Conservation (phyloP, 1,140 invertebrate species). For the Holcopasites calliopsidis region DNA sequence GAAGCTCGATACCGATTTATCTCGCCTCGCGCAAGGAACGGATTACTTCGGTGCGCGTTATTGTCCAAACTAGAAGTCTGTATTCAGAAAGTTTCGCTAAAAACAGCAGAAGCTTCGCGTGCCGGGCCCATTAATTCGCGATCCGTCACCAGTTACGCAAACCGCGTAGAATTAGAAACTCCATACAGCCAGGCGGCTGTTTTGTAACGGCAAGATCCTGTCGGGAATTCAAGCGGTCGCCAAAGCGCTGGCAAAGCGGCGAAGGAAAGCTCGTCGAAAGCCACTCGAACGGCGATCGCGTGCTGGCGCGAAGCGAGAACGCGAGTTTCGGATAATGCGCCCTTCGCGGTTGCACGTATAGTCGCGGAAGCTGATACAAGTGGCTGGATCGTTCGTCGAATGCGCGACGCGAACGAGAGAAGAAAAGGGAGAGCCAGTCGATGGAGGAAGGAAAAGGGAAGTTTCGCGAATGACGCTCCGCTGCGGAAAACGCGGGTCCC, state of each 20-base stretch:
- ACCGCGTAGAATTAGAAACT: not conserved
- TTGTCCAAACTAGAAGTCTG: no score
- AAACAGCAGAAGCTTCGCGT: not conserved
- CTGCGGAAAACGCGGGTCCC: not conserved
- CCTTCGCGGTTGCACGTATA: conserved; percentile 12
- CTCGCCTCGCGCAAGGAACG: no score
- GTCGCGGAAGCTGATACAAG: conserved; percentile 6
- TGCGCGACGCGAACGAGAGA: not conserved
- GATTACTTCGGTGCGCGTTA: no score
- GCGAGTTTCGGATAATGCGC: conserved; percentile 36
- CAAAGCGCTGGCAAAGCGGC: not conserved
- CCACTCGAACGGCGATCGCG: conserved; percentile 33
- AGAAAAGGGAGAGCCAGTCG: not conserved
- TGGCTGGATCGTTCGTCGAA: conserved; percentile 5
- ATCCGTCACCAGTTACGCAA: not conserved
- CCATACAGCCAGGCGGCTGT: not conserved
- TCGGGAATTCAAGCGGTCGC: conserved; percentile 17
- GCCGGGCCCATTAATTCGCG: not conserved
- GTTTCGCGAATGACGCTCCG: conserved; percentile 17
- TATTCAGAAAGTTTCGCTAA: not conserved
- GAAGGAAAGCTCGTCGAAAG: conserved; percentile 33
- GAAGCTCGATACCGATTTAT: no score
- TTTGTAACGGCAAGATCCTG: conserved; percentile 9
- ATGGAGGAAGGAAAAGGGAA: not conserved
- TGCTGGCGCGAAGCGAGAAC: conserved; percentile 22